A percentile compares a stretch with the other conserved stretches of the same genome.
Conservation (phyloP, 2,888 invertebrate species). For the Iselma pallidipennis region DNA sequence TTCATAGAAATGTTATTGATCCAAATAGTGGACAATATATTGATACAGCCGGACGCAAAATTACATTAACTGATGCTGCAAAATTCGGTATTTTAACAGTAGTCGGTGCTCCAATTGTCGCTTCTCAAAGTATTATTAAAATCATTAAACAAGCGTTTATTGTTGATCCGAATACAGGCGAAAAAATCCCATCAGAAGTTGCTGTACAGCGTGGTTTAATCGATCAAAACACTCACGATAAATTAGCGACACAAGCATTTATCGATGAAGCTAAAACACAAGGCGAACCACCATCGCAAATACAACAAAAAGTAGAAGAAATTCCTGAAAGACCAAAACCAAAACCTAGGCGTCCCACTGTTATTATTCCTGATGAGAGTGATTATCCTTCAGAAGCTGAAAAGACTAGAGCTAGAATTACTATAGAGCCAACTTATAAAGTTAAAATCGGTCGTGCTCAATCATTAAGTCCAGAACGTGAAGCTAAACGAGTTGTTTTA, state of each 20-base stretch:
- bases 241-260: conserved; percentile 58
- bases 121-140: conserved; percentile 70
- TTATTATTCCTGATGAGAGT: conserved; percentile 51
- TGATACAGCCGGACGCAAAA: conserved; percentile 67
- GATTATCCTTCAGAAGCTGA: conserved; percentile 60
- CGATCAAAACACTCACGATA: conserved; percentile 60
- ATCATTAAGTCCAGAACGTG: conserved; percentile 63
- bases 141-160: conserved; percentile 65
- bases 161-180: conserved; percentile 79
- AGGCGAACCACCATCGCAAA: background rate
- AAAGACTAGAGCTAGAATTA: conserved; percentile 61
- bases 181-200: conserved; percentile 77
- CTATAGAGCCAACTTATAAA: conserved; percentile 69
- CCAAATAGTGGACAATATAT: conserved; percentile 70
- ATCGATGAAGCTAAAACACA: conserved; percentile 46
- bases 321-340: conserved; percentile 16
- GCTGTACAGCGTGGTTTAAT: conserved; percentile 79
- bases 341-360: conserved; percentile 36
- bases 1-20: conserved; percentile 75
- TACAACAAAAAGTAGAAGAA: conserved; percentile 39
- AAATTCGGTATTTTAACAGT: conserved; percentile 78
- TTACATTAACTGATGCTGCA: conserved; percentile 73
- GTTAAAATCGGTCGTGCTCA: conserved; percentile 66
- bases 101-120: conserved; percentile 74
- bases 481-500: conserved; percentile 70